Base-by-base conservation (phyloP, 1,140 invertebrate species). In the Leptinotarsa undecemlineata region DNA sequence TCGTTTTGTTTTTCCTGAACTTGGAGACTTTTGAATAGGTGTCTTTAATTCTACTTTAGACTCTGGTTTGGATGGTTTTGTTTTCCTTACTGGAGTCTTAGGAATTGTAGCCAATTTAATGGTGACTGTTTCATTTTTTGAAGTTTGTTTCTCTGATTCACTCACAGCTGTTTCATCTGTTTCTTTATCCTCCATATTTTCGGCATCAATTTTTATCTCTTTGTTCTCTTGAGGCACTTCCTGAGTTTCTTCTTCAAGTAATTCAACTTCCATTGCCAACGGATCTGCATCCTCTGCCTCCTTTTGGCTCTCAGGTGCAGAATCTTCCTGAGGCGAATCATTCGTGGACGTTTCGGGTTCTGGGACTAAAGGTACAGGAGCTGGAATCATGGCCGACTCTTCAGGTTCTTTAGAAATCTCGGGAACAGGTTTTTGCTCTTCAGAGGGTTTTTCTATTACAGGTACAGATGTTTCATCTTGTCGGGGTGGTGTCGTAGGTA, bases 51-150 rank as follows among this genome's bases (percentile, higher is more conserved):
- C 81, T 78, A 87, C 87, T 19, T 85, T 73, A 23, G 74, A 26
- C 74, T 85, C 87, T 71, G 71, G 84, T 42, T 62, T 48, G 11
- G 17, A 13, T 17, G 78, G 74, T 74, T 81, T 81, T 17, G 81
- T 71, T 78, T 88, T 85, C 71, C 87, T 80, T 68, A 86, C 84
- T 72, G 87, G 84, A 8, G 87, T 86, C 67, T 79, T 74, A 51
- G 61, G 48, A 62, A 51, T 51, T 66, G 73, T 26, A 42, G 23
- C 42, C 42, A 42, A 8, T 42, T 68, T 42, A 42, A 42, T 19
- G 26, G 23, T 5, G 19, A 14, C 4, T 13, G 21, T 23, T 68
- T 68, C 66, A 42, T 26, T 19, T 17, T 68, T 42, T 15, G 23
- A 19, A 42, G 33, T 47, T 15, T 47, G 23, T 17, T 19, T 19